Base-by-base conservation (phyloP, 92 coral and sea anemone species). In the Heteractis magnifica region DNA sequence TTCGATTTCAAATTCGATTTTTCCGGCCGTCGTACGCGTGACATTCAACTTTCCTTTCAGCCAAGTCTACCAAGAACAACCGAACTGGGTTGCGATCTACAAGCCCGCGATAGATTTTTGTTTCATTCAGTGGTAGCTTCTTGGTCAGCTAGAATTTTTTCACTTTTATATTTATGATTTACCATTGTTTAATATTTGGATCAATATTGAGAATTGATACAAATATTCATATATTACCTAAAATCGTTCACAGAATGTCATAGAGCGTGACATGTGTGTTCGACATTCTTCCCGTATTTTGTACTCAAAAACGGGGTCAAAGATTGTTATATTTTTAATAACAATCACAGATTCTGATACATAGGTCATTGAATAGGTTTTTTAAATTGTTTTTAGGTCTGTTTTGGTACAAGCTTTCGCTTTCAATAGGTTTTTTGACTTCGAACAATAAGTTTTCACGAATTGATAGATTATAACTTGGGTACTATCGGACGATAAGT, bases 1-100 rank as follows among this genome's bases (percentile, higher is more conserved):
- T 13, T 26, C 49, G 50, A 68, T 68, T 10, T 20, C 1, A 64
- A 2, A 64, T 26, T 26, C 9, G 10, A 19, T 23, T 62, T 34
- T 62, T 16, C 23, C 3, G 18, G 18, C 14, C 16, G 44, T 68
- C 73, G 73, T 68, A 34, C 44, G 44, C 44, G 44, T 34, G 73
- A 5, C 73, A 68, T 68, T 68, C 73, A 68, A 68, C 73, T 68
- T 68, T 23, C 12, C 5, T 68, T 68, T 68, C 73, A 68, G 73
- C 44, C 44, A 34, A 34, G 44, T 26, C 48, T 68, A 21, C 73
- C 50, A 21, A 26, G 73, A 4, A 68, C 73, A 23, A 26, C 73
- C 73, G 23, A 26, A 68, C 49, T 68, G 20, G 73, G 73, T 68
- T 68, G 73, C 15, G 49, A 26, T 34, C 44, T 34, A 34, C 44